Conservation (phyloP, 2,113 vertebrate genomes). For the Leptodactylus fuscus region DNA sequence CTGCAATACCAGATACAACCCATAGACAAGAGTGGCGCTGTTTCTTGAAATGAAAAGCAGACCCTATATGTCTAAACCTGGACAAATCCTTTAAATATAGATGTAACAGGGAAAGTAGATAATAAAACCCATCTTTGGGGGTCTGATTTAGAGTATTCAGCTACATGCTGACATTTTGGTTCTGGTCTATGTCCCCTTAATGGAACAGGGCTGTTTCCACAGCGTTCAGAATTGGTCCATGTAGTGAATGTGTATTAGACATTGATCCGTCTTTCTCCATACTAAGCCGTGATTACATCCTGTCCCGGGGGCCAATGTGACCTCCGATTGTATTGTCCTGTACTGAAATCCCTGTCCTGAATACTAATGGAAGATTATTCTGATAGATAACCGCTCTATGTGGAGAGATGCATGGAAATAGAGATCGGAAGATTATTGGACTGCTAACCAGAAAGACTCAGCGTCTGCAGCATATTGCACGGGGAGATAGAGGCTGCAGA, state of each 20-base stretch:
- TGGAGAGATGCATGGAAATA: background rate
- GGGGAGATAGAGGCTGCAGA: constrained; percentile 11
- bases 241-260: background rate
- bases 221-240: background rate
- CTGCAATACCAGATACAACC: no score
- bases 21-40: no score
- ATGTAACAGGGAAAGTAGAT: no score
- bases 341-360: background rate
- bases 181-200: no score
- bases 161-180: no score
- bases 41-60: no score
- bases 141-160: no score
- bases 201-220: background rate
- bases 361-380: constrained; percentile 36
- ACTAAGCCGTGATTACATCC: constrained; percentile 12
- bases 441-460: background rate
- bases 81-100: no score
- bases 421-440: constrained; percentile 3
- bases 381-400: background rate
- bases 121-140: no score
- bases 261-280: background rate
- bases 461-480: constrained; percentile 31
- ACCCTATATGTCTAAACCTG: no score
- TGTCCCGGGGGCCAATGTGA: constrained; percentile 28
- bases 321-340: constrained; percentile 19